Percentiles rank a stretch among this genome's conserved stretches.
Conservation (phyloP, 2,797 vertebrate genomes). For the Syncerus caffer region DNA sequence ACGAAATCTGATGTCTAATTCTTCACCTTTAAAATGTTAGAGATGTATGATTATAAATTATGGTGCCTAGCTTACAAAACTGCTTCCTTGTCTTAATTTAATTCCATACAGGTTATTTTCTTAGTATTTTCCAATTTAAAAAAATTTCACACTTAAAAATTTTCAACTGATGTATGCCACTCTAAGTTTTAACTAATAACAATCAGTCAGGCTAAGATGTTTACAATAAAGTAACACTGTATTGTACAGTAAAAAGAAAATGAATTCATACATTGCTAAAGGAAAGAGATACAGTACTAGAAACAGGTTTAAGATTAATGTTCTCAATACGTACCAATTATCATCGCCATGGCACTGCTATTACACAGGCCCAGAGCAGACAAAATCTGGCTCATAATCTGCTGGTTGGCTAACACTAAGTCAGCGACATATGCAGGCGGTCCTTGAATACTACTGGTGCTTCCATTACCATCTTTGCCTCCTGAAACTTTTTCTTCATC, state of each 20-base stretch:
- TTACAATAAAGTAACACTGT: not conserved
- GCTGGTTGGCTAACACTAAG: constrained; percentile 97
- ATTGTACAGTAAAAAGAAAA: not conserved
- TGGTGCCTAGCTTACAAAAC: not conserved
- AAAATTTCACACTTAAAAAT: not conserved
- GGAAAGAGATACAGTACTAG: not conserved
- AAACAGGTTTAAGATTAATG: constrained; percentile 27
- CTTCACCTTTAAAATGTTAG: not conserved
- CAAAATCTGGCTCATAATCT: constrained; percentile 99
- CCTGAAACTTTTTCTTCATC: constrained; percentile 99
- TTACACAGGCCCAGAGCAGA: constrained; percentile 98
- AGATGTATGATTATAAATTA: not conserved
- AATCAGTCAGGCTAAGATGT: not conserved
- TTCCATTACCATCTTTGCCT: constrained; percentile 92
- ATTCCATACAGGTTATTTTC: not conserved
- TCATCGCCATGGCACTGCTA: constrained; percentile 99
- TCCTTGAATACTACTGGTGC: constrained; percentile 86
- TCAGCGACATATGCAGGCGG: constrained; percentile 93
- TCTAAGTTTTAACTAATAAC: not conserved
- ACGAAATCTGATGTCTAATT: not conserved
- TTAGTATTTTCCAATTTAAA: not conserved
- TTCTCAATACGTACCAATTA: constrained; percentile 91
- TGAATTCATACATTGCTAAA: not conserved
- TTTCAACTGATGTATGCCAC: not conserved
- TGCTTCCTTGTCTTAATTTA: not conserved